These are phyloP conservation scores for Mus spicilegus DNA, from an alignment of 2,113 vertebrate species.

Conservation along the genomic window DNA sequence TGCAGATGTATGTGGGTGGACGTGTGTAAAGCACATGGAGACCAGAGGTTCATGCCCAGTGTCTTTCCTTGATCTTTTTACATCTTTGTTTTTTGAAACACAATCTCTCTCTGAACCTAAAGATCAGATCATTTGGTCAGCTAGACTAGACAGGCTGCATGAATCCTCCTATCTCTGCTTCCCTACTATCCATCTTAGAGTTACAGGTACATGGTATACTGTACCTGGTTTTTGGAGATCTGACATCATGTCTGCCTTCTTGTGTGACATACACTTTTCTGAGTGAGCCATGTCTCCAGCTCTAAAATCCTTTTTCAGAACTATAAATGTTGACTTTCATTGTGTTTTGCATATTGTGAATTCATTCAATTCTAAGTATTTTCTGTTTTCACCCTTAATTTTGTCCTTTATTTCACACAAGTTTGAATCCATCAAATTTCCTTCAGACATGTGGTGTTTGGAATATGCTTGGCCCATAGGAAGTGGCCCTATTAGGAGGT, in stretches of 20 bases:
- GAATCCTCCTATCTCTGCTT: too few species aligned
- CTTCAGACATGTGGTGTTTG: background rate
- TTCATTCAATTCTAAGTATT: background rate
- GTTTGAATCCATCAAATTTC: background rate
- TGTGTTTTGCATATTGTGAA: background rate
- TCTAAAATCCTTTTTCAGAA: background rate
- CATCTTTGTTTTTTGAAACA: background rate
- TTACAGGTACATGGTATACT: background rate
- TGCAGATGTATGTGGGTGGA: background rate
- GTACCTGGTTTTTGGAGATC: background rate
- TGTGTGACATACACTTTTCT: background rate
- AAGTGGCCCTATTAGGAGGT: too few species aligned
- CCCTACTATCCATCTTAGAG: background rate
- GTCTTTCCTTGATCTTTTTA: background rate
- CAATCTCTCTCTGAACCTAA: background rate
- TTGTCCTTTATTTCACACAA: background rate
- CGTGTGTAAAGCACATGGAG: too few species aligned
- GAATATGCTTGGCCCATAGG: too few species aligned
- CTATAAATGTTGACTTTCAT: background rate
- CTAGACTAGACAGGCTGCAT: too few species aligned
- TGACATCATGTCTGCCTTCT: too few species aligned
- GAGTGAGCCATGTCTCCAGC: background rate
- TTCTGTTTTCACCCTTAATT: background rate
- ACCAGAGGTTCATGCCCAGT: background rate
- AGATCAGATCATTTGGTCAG: background rate